These are phyloP conservation scores for Hyperoplus lanceolatus DNA, from an alignment of 2,797 vertebrate genomes.

Conservation along the genomic window DNA sequence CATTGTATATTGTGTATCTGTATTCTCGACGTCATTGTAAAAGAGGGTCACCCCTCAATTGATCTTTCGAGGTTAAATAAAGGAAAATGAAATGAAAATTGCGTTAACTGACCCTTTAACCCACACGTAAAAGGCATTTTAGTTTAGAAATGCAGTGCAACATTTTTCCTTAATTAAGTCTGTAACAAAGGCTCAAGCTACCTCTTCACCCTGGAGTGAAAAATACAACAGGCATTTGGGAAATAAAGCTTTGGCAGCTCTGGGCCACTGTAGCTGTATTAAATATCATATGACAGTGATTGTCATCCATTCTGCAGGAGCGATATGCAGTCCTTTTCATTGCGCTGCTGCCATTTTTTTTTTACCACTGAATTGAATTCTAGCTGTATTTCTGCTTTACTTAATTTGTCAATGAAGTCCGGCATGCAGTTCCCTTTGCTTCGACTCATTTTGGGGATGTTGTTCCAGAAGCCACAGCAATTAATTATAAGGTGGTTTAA, in stretches of 20 bases:
- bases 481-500: constrained; percentile 61
- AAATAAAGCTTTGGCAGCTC: constrained; percentile 62
- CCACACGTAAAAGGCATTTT: neutral
- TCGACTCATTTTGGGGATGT: constrained; percentile 1
- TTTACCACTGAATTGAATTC: constrained; percentile 5
- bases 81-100: too few relatives aligned
- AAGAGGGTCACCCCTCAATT: too few relatives aligned
- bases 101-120: constrained; percentile 4
- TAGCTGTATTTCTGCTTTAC: constrained; percentile 31
- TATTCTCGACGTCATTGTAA: too few relatives aligned
- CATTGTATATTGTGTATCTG: too few relatives aligned
- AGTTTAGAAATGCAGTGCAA: neutral
- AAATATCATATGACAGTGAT: constrained; percentile 53
- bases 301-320: constrained; percentile 28
- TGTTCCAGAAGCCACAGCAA: constrained; percentile 40
- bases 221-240: constrained; percentile 52
- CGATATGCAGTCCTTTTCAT: constrained; percentile 26
- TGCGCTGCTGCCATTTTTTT: constrained; percentile 23
- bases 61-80: too few relatives aligned
- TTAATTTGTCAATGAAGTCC: constrained; percentile 14
- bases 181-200: constrained; percentile 10
- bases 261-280: constrained; percentile 30
- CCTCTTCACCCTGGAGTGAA: constrained; percentile 31
- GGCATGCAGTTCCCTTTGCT: neutral
- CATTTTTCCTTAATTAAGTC: constrained; percentile 26